Evolutionary conservation across 2,113 vertebrate genomes (phyloP), one percentile per base, ranked within the genome.

Genomic region (Tyrannus savana): DNA sequence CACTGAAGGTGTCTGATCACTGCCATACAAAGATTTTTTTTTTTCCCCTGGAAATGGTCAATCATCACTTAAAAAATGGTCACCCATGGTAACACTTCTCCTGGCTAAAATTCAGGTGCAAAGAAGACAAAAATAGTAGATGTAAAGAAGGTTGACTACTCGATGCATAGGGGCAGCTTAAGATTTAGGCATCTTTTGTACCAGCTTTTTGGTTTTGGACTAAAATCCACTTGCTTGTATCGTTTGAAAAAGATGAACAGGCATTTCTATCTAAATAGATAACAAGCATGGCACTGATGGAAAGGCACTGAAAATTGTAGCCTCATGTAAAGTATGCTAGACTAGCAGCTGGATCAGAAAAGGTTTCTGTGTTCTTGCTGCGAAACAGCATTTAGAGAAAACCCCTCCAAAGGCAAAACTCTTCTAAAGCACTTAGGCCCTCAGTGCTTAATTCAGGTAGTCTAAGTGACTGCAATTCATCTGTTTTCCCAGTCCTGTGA

Each of bases 361-460:
- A 0, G 0, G 19, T 71, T 56, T 69, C 62, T 88, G 7, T 52
- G 3, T 41, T 79, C 60, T 75, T 78, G 22, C 56, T 81, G 83
- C 81, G 89, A 84, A 92, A 50, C 24, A 52, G 14, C 23, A 50
- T 24, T 33, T 15, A 19, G 73, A 81, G 35, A 59, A 93, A 96
- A 39, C 2, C 5, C 18, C 37, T 88, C 25, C 30, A 19, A 42
- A 94, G 12, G 55, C 49, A 85, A 66, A 82, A 77, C 27, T 77
- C 14, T 37, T 71, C 42, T 56, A n/a, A 84, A 89, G 62, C n/a
- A 30, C 74, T 95, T 63, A 73, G 63, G 46, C n/a, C 16, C 30
- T 72, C 37, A 75, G 37, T 92, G 90, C 96, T 95, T 73, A 97
- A 93, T 94, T 95, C 95, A 94, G 88, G 96, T 92, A 96, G 88